Evolutionary conservation across 2,797 vertebrate species (phyloP), one percentile per base, ranked within the genome.

Genomic region (Dromococcyx pavoninus): DNA sequence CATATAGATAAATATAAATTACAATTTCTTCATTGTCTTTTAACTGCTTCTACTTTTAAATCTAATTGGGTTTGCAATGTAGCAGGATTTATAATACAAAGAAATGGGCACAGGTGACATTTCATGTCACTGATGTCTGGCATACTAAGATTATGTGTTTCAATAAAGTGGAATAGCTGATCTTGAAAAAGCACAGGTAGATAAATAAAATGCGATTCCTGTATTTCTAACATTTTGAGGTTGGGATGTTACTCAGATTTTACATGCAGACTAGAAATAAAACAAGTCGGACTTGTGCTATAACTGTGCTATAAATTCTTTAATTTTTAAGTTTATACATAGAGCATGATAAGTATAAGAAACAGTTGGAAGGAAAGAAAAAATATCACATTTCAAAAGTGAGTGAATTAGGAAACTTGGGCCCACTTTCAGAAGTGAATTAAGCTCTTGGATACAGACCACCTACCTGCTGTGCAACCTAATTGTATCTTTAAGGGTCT

Each of bases 141-240:
- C 79, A 79, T 89, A 51, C 39, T 75, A 75, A 93, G 69, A 78
- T 78, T 67, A 78, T 71, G 35, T 74, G 92, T 94, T 94, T 79
- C 77, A 79, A 85, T 78, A 88, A 94, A 95, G 91, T 0, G 2
- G 80, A 94, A 94, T 78, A 44, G 16, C 71, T 65, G 54, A 27
- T 96, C 74, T 96, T 96, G 78, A 95, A 95, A 96, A 94, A 62
- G 54, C 27, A 85, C 33, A 89, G 69, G 46, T 86, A 93, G 93
- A 71, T 67, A 96, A 96, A 83, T 91, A 73, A 95, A 96, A 86
- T 89, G 60, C 86, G 56, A 79, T 86, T 69, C 75, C 51, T 62
- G 24, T 88, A n/a, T n/a, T n/a, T n/a, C n/a, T n/a, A n/a, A n/a
- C n/a, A n/a, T n/a, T n/a, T n/a, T n/a, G n/a, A n/a, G n/a, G n/a